Percentiles rank a stretch among this genome's conserved stretches.
These are phyloP conservation scores for Gorsachius magnificus DNA, from an alignment of 2,797 vertebrate species.

Conservation along the genomic window DNA sequence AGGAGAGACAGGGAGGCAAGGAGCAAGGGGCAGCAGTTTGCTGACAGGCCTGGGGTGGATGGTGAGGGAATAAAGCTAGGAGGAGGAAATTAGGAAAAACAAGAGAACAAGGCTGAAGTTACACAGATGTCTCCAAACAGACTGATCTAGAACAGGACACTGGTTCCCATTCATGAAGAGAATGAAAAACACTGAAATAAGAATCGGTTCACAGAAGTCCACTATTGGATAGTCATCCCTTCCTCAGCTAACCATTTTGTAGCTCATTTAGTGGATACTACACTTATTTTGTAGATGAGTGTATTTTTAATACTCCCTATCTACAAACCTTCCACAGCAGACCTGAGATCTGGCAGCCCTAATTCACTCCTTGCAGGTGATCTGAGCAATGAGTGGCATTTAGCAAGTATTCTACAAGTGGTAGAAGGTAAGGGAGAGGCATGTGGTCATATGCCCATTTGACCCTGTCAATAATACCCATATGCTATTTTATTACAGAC, in stretches of 20 bases:
- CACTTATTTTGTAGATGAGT: background rate
- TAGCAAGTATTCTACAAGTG: background rate
- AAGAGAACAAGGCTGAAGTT: background rate
- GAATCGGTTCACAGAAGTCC: background rate
- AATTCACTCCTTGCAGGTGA: background rate
- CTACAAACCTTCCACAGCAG: background rate
- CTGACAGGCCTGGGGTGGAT: background rate
- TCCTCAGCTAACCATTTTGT: background rate
- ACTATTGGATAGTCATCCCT: no score
- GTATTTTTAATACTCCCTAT: background rate
- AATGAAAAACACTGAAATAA: background rate
- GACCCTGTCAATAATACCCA: background rate
- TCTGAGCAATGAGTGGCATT: background rate
- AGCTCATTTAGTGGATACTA: background rate
- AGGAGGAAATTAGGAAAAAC: background rate
- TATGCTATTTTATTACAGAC: background rate
- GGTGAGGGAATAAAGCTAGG: background rate
- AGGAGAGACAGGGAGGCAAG: background rate
- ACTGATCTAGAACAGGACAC: background rate
- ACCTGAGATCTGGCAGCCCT: background rate
- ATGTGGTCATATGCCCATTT: background rate
- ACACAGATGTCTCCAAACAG: background rate
- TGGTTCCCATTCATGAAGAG: background rate
- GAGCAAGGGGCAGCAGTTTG: background rate
- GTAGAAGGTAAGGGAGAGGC: background rate